Conservation (phyloP, 2,113 vertebrate species). For the Dasypus novemcinctus region DNA sequence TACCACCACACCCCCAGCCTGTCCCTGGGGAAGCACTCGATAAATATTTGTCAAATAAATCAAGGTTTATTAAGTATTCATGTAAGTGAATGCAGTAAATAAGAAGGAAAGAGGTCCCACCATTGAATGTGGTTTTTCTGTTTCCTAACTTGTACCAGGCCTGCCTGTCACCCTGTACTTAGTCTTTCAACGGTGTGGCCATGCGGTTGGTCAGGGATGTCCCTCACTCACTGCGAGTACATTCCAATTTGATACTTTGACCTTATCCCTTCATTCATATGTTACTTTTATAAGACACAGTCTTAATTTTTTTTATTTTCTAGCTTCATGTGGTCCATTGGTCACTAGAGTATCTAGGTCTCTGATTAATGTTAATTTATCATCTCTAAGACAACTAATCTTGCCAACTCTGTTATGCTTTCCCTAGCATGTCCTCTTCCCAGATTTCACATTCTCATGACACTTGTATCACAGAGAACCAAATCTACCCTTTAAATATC, state of each 20-base stretch:
- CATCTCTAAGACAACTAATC: neutral
- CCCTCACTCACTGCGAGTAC: neutral
- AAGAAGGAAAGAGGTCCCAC: neutral
- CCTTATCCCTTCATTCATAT: neutral
- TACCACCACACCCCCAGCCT: too few species aligned
- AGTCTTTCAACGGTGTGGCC: neutral
- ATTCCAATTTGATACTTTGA: neutral
- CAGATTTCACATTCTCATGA: neutral
- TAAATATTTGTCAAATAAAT: neutral
- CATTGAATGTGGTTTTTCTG: neutral
- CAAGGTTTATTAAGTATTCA: neutral
- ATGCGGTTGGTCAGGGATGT: neutral
- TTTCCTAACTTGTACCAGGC: neutral
- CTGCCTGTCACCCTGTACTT: neutral
- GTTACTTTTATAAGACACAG: neutral
- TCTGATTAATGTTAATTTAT: neutral
- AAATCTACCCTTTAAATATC: neutral
- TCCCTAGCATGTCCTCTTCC: neutral
- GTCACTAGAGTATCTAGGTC: neutral
- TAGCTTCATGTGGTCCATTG: neutral
- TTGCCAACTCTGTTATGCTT: neutral
- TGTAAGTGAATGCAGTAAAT: neutral
- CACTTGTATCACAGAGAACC: neutral
- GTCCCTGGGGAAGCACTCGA: neutral
- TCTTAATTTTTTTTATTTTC: constrained; percentile 15